Conservation (phyloP, 2,888 invertebrate species). For the Dorcus parallelipipedus region DNA sequence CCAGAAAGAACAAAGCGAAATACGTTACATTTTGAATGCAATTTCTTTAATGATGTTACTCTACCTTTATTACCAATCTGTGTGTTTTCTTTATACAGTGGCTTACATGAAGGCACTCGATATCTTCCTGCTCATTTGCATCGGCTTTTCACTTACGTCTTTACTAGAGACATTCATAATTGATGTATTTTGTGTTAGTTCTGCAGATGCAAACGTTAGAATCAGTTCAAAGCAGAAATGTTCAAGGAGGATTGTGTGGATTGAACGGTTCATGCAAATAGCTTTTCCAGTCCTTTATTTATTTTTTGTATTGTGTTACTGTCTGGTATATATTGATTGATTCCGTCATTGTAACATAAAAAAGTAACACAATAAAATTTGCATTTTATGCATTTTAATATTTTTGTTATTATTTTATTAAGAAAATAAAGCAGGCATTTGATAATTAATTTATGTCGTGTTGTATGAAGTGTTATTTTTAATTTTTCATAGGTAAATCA, state of each 20-base stretch:
- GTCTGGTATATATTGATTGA: constrained; percentile 19
- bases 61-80: constrained; percentile 23
- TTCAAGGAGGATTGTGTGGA: constrained; percentile 13
- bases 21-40: constrained; percentile 19
- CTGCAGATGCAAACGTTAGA: constrained; percentile 13
- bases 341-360: background rate
- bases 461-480: too few relatives aligned
- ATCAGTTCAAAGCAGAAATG: constrained; percentile 11
- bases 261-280: constrained; percentile 21
- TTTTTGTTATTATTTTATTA: too few relatives aligned
- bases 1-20: constrained; percentile 17
- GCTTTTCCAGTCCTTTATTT: constrained; percentile 25
- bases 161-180: constrained; percentile 27
- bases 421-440: too few relatives aligned
- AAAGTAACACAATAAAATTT: too few relatives aligned
- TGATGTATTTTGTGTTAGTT: constrained; percentile 12
- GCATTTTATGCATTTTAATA: too few relatives aligned
- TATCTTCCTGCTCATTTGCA: constrained; percentile 26
- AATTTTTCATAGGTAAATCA: too few relatives aligned
- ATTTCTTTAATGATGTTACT: constrained; percentile 15
- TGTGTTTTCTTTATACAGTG: constrained; percentile 17
- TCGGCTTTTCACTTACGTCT: constrained; percentile 24
- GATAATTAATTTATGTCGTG: too few relatives aligned
- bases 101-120: constrained; percentile 29
- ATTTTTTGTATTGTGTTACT: constrained; percentile 13